These are phyloP conservation scores for Hanleya hanleyi DNA, from an alignment of 2,888 invertebrate species.

Conservation along the genomic window DNA sequence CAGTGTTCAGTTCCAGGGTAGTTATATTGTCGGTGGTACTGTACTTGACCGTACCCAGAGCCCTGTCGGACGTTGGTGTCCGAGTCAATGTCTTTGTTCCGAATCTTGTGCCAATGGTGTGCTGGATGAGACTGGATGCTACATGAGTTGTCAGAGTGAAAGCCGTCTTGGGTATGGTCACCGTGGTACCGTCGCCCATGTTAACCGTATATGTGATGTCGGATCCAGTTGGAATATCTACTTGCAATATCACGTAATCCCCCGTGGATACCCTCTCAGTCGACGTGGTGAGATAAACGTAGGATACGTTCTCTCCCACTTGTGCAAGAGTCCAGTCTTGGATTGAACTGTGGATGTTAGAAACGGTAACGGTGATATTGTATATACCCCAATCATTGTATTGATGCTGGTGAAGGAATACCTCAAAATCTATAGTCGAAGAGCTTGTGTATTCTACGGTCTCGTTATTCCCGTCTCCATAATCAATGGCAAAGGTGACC, in stretches of 20 bases:
- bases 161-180: slow-evolving; percentile 38
- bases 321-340: slow-evolving; percentile 48
- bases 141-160: too few species aligned
- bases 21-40: neutral
- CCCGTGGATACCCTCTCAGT: slow-evolving; percentile 44
- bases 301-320: slow-evolving; percentile 64
- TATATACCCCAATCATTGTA: slow-evolving; percentile 69
- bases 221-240: slow-evolving; percentile 62
- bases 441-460: slow-evolving; percentile 21
- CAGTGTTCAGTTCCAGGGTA: slow-evolving; percentile 38
- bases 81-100: too few species aligned
- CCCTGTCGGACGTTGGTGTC: too few species aligned
- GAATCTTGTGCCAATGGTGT: too few species aligned
- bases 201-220: slow-evolving; percentile 54
- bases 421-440: slow-evolving; percentile 38
- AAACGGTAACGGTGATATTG: slow-evolving; percentile 55
- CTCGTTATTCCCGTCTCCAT: slow-evolving; percentile 53
- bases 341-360: slow-evolving; percentile 59
- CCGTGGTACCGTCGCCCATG: slow-evolving; percentile 55
- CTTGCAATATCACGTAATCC: slow-evolving; percentile 45
- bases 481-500: slow-evolving; percentile 55
- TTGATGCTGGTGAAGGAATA: slow-evolving; percentile 46
- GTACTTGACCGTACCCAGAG: neutral
- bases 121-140: too few species aligned
- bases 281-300: slow-evolving; percentile 55